Conservation (phyloP, 2,113 vertebrate genomes). For the Motacilla alba region DNA sequence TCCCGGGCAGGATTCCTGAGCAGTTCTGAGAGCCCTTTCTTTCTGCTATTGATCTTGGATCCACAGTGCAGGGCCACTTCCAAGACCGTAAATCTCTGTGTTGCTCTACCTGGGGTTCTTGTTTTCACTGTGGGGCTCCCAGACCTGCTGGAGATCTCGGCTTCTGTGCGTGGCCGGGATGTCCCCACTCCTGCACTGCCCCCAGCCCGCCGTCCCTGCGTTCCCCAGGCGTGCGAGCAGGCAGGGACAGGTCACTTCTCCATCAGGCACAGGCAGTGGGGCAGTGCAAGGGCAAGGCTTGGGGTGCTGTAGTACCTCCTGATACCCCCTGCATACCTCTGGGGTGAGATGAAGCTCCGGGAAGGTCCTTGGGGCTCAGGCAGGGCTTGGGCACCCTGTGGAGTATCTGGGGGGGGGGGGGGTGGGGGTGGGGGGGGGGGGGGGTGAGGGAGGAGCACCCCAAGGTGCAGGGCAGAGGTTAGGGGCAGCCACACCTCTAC, state of each 20-base stretch:
- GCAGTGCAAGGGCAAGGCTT: neutral
- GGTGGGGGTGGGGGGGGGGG: too few species aligned
- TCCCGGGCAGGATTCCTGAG: slow-evolving; percentile 26
- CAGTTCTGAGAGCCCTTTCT: slow-evolving; percentile 51
- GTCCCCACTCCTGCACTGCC: neutral
- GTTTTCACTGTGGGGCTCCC: slow-evolving; percentile 9
- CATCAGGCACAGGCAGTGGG: rapidly evolving
- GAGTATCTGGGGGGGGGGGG: neutral
- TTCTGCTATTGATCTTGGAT: slow-evolving; percentile 63
- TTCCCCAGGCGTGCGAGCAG: rapidly evolving
- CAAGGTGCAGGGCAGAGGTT: neutral
- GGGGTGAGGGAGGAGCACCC: neutral
- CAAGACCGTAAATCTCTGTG: slow-evolving; percentile 29
- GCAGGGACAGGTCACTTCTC: neutral
- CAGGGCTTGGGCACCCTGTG: neutral
- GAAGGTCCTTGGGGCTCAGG: neutral
- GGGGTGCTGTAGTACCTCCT: neutral
- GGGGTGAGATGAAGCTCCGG: rapidly evolving
- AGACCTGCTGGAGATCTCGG: neutral
- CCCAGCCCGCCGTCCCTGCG: rapidly evolving
- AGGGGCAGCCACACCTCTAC: neutral
- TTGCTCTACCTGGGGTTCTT: slow-evolving; percentile 29
- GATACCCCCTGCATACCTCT: rapidly evolving
- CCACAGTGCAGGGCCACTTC: neutral
- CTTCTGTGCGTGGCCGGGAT: neutral